Base-by-base conservation (phyloP, 2,797 vertebrate genomes). In the Dendrocincla tyrannina region DNA sequence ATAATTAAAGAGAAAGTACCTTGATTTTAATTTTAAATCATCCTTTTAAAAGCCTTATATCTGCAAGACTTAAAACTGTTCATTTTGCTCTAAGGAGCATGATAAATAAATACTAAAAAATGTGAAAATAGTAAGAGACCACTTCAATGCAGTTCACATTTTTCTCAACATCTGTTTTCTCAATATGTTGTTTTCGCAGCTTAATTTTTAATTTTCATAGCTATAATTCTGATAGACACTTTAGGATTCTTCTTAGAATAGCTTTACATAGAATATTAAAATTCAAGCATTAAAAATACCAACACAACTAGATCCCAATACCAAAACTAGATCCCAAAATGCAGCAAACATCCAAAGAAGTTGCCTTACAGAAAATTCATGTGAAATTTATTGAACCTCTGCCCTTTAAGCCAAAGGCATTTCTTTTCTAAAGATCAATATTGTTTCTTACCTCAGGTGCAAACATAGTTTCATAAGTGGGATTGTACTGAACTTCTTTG, bases 391-490 rank as follows among this genome's bases (percentile, higher is more conserved):
- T 11, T 50, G 42, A 81, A 63, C 4, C 13, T 64, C n/a, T 56
- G 39, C 24, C 13, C 30, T 85, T 44, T 47, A 85, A 81, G 15
- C 5, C 66, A 91, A 88, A 84, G 41, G 27, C 2, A 9, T 52
- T 91, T 93, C 27, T 92, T 17, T 33, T 81, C 58, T 49, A 60
- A 88, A 80, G 60, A 55, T 6, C 20, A 56, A 77, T 33, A 32
- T 1, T 39, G 35, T 63, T 88, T 90, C 98, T 98, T 97, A 99
- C 99, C 98, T 99, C 99, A 41, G 99, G 99, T 89, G 99, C 99
- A 98, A 99, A 99, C 99, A 99, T 98, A 28, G 99, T 99, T 74
- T 99, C 99, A 30, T 96, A 99, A 32, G 98, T 98, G 28, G 99
- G 99, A 89, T 99, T 99, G 85, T 98, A 99, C 0, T 95, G 95